Percentiles rank a stretch among this genome's conserved stretches.
Conservation (phyloP, 2,797 vertebrate genomes). For the Chaetophractus vellerosus region DNA sequence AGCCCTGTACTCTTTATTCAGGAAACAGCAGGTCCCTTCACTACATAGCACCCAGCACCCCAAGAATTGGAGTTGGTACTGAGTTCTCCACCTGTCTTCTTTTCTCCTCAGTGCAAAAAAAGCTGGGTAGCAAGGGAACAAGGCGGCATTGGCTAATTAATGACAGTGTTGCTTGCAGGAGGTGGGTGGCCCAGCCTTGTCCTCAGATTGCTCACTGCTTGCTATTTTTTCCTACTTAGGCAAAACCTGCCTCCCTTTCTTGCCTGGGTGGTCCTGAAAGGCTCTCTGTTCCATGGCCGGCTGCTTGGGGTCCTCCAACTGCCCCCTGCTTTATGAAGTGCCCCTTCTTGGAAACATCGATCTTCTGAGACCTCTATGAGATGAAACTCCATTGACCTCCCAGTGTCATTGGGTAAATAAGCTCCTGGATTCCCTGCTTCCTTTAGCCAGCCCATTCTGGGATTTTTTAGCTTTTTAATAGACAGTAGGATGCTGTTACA, state of each 20-base stretch:
- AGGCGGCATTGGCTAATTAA: not conserved
- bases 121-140: not conserved
- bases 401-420: not conserved
- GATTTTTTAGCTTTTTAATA: not conserved
- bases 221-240: not conserved
- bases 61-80: not conserved
- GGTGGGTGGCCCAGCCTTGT: not conserved
- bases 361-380: not conserved
- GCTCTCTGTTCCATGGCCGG: not conserved
- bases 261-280: not conserved
- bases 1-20: not conserved
- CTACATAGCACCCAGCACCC: not conserved
- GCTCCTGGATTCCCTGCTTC: too few relatives aligned
- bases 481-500: not conserved
- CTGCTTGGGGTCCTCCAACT: not conserved
- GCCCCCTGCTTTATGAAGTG: not conserved
- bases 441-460: not conserved
- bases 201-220: not conserved
- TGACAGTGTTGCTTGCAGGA: too few relatives aligned
- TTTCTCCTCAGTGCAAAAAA: not conserved
- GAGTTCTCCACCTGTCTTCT: not conserved
- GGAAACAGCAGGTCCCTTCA: conserved; percentile 7
- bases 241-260: not conserved
- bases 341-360: conserved; percentile 3
- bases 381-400: not conserved